phyloP scores from a whole-genome alignment of 1,140 invertebrate species.

The Lanistes nyassanus region DNA sequence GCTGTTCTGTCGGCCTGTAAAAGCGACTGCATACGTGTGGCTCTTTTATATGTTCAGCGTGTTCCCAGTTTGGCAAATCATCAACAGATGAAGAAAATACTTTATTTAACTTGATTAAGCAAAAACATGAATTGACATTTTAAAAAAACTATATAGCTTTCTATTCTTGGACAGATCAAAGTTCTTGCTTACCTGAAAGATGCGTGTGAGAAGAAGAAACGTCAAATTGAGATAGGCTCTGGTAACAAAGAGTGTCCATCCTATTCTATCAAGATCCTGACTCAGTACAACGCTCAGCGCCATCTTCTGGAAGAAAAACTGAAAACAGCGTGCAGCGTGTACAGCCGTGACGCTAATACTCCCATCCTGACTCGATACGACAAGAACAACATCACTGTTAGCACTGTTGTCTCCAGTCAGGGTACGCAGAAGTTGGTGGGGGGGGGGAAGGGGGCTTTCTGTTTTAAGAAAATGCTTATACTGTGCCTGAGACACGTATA shows the following conservation, averaged over 20 bases:
- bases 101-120: too few species aligned
- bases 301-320: conserved; percentile 31
- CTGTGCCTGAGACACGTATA: too few species aligned
- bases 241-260: too few species aligned
- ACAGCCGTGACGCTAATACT: neutral
- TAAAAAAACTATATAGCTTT: neutral
- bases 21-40: too few species aligned
- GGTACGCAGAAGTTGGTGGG: conserved; percentile 34
- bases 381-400: conserved; percentile 32
- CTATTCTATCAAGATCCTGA: conserved; percentile 38
- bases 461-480: too few species aligned
- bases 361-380: conserved; percentile 12
- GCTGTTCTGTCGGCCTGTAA: too few species aligned
- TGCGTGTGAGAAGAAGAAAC: neutral
- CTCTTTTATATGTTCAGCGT: too few species aligned
- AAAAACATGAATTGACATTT: too few species aligned
- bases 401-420: conserved; percentile 50
- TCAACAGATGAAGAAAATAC: too few species aligned
- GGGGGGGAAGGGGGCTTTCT: too few species aligned
- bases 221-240: neutral
- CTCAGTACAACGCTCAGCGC: conserved; percentile 47
- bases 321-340: neutral
- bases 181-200: conserved; percentile 10
- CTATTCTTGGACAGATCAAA: neutral
- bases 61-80: too few species aligned